A percentile compares a stretch with the other conserved stretches of the same genome.
These are phyloP conservation scores for Heterohyrax brucei DNA, from an alignment of 2,797 vertebrate genomes.

Conservation along the genomic window DNA sequence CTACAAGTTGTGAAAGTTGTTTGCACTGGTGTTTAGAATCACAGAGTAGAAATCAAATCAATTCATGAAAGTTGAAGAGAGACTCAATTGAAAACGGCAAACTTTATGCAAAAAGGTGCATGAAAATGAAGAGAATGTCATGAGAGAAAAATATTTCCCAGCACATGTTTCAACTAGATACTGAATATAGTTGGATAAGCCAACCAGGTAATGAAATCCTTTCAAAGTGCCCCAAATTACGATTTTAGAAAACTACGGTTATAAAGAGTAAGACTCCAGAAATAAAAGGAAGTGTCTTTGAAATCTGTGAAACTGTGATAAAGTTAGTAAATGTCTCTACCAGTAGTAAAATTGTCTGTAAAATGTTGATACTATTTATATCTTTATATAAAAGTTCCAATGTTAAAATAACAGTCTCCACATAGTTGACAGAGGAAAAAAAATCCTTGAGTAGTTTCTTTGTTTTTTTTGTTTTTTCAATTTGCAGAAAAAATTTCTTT, in stretches of 20 bases:
- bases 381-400: background rate
- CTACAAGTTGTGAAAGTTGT: background rate
- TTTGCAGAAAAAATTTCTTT: background rate
- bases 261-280: background rate
- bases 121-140: background rate
- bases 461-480: background rate
- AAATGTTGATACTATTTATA: background rate
- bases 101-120: background rate
- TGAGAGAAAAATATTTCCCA: background rate
- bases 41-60: background rate
- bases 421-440: background rate
- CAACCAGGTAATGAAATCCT: background rate
- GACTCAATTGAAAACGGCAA: background rate
- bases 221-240: background rate
- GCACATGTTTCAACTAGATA: background rate
- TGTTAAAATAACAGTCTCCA: background rate
- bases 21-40: background rate
- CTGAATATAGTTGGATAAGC: background rate
- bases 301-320: background rate
- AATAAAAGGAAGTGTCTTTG: background rate
- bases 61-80: background rate
- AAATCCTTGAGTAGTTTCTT: background rate
- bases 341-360: background rate
- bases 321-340: background rate
- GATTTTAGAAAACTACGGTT: background rate